These are phyloP conservation scores for Acanthococcus lagerstroemiae DNA, from an alignment of 2,888 invertebrate species.

Conservation along the genomic window DNA sequence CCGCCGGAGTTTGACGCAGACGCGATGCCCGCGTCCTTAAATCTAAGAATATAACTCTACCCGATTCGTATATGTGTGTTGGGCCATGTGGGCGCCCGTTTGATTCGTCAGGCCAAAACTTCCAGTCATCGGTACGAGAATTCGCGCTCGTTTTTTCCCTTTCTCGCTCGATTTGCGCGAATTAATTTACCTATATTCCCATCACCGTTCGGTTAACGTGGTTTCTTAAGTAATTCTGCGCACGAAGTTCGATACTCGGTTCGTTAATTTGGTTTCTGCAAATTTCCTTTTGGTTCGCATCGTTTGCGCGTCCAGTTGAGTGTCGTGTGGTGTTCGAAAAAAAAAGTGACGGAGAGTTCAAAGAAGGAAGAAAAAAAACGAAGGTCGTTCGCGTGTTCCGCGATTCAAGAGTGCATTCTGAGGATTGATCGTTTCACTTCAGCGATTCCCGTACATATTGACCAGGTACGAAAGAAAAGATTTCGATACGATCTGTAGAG, in stretches of 20 bases:
- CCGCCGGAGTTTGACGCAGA: background rate
- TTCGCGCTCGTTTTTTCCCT: background rate
- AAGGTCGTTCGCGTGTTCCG: too few relatives aligned
- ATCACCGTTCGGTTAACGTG: background rate
- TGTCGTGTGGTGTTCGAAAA: too few relatives aligned
- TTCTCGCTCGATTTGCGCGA: background rate
- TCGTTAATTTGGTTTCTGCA: background rate
- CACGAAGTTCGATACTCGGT: too few relatives aligned
- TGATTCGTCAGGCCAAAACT: conserved; percentile 26
- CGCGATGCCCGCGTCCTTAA: background rate
- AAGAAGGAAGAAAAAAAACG: too few relatives aligned
- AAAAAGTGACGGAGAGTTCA: too few relatives aligned
- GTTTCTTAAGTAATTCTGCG: background rate
- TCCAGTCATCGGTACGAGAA: conserved; percentile 15
- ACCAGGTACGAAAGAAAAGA: too few relatives aligned
- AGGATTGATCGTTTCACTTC: too few relatives aligned
- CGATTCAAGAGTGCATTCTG: too few relatives aligned
- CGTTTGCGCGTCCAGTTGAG: too few relatives aligned
- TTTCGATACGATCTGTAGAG: too few relatives aligned
- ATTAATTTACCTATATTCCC: background rate
- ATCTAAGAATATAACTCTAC: background rate
- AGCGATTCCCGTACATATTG: too few relatives aligned
- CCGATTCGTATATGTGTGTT: background rate
- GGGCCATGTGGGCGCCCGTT: conserved; percentile 30
- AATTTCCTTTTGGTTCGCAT: too few relatives aligned